Conservation (phyloP, 2,797 vertebrate genomes). For the Saxicola maurus region DNA sequence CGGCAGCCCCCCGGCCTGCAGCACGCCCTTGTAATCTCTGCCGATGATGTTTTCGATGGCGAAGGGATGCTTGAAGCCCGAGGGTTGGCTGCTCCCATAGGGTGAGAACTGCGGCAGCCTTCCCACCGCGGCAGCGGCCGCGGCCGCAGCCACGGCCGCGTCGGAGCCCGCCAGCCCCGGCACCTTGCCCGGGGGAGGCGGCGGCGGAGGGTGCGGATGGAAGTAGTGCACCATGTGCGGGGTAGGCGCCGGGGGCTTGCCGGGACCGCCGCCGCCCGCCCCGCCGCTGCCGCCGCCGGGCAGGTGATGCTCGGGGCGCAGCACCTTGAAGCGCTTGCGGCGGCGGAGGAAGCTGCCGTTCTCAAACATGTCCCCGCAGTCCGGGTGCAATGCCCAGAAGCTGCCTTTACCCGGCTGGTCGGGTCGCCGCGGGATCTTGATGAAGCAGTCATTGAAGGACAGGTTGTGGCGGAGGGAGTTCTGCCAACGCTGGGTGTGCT, state of each 20-base stretch:
- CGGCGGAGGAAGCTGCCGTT: conserved; percentile 79
- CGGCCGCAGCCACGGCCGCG: conserved; percentile 62
- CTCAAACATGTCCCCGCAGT: conserved; percentile 89
- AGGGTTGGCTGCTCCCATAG: conserved; percentile 79
- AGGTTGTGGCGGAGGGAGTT: conserved; percentile 97
- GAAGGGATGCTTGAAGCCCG: conserved; percentile 93
- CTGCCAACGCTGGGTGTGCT: conserved; percentile 97
- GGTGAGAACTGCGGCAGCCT: conserved; percentile 87
- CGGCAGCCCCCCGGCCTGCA: conserved; percentile 86
- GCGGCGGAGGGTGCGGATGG: conserved; percentile 73
- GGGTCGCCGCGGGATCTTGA: conserved; percentile 94
- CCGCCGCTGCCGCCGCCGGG: neutral
- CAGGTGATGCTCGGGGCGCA: conserved; percentile 64
- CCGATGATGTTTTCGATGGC: conserved; percentile 97
- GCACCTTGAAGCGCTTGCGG: conserved; percentile 91
- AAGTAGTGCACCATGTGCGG: conserved; percentile 90
- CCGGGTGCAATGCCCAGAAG: conserved; percentile 96
- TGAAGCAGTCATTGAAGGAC: conserved; percentile 98
- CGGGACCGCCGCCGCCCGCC: conserved; percentile 56
- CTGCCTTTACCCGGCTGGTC: conserved; percentile 98
- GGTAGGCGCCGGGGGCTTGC: conserved; percentile 29
- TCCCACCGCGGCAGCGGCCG: conserved; percentile 71
- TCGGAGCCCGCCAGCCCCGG: conserved; percentile 74
- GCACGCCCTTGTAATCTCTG: conserved; percentile 91
- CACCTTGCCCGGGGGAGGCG: conserved; percentile 70